A percentile compares a stretch with the other conserved stretches of the same genome.
phyloP scores from a whole-genome alignment of 2,888 invertebrate genomes.

The Coelinius sp. region DNA sequence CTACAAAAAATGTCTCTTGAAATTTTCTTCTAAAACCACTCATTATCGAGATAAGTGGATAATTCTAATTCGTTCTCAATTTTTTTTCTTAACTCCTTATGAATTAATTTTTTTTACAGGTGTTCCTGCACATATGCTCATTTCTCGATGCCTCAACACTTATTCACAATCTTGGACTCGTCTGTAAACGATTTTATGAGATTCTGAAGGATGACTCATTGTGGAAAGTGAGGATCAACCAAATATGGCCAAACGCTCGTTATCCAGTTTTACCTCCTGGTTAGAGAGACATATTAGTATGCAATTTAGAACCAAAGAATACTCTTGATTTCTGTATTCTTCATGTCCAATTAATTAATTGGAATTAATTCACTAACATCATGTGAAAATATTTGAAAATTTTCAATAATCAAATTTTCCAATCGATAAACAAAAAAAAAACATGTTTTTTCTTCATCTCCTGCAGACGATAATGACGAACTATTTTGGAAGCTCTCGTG shows the following conservation, averaged over 20 bases:
- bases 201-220: constrained; percentile 74
- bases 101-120: constrained; percentile 69
- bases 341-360: no score
- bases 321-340: no score
- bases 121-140: constrained; percentile 76
- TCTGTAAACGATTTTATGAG: constrained; percentile 74
- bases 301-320: no score
- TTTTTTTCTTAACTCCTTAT: no score
- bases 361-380: no score
- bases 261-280: constrained; percentile 64
- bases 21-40: no score
- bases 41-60: no score
- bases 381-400: no score
- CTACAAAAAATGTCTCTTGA: no score
- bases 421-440: no score
- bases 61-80: no score
- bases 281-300: constrained; percentile 56
- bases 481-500: constrained; percentile 75
- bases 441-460: neutral
- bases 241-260: constrained; percentile 60
- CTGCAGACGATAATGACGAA: constrained; percentile 68
- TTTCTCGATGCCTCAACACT: constrained; percentile 75
- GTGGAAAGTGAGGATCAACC: constrained; percentile 72
- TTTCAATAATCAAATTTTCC: neutral
- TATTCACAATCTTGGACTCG: constrained; percentile 73